A percentile compares a stretch with the other conserved stretches of the same genome.
Evolutionary conservation across 1,140 invertebrate species (phyloP).

Genomic region (Ceratina australensis): DNA sequence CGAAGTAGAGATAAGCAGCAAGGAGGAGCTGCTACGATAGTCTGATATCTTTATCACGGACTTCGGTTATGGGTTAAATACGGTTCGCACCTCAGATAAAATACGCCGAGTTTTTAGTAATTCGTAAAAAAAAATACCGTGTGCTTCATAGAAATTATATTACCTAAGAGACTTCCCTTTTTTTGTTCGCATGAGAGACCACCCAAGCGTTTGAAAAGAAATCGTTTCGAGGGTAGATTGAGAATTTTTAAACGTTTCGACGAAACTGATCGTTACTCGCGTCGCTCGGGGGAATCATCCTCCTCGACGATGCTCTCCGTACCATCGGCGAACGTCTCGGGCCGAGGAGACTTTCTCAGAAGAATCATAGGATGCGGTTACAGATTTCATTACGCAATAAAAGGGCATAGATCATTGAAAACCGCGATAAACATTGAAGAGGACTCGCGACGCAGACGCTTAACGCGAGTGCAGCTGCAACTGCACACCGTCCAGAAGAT

Average conservation of each 20-base stretch:
- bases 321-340: background rate
- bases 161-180: background rate
- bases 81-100: background rate
- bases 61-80: background rate
- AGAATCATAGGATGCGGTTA: background rate
- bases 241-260: conserved; percentile 33
- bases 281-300: conserved; percentile 4
- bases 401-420: background rate
- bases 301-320: background rate
- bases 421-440: conserved; percentile 2
- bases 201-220: conserved; percentile 45
- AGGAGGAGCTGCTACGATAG: background rate
- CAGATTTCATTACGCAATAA: background rate
- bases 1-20: conserved; percentile 19
- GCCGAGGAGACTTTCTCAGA: background rate
- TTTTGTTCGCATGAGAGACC: conserved; percentile 42
- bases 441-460: conserved; percentile 4
- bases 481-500: conserved; percentile 13
- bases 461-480: conserved; percentile 36
- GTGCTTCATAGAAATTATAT: too few relatives aligned
- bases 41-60: conserved; percentile 21
- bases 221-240: conserved; percentile 10
- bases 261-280: conserved; percentile 31
- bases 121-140: too few relatives aligned
- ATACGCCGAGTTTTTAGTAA: background rate